Base-by-base conservation (phyloP, 2,113 vertebrate species). In the Lipotes vexillifer region DNA sequence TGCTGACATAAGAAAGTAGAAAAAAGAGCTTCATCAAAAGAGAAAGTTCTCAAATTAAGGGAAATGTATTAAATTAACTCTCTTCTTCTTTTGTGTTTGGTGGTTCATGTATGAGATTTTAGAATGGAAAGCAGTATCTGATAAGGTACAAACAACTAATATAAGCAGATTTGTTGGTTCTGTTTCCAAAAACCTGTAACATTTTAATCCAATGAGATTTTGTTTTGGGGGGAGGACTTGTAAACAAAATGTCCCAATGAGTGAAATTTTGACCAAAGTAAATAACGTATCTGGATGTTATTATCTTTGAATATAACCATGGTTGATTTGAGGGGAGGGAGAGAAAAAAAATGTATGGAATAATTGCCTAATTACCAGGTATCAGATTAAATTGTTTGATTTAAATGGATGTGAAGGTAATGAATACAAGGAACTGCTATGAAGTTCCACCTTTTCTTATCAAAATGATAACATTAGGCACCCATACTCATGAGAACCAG, bases 341-440 rank as follows among this genome's bases (percentile, higher is more conserved):
- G 29, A 49, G 85, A 29, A 72, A 91, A 63, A 63, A 80, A 85
- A n/a, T 27, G 8, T 36, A 31, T 36, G 31, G 65, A 96, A 78
- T 88, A 18, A 66, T 44, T 49, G 18, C 89, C 65, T 85, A 11
- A 44, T 55, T 96, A 74, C 59, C 1, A 6, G 20, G 15, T 86
- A 57, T 90, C 71, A 88, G n/a, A 92, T 90, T 90, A 82, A 94
- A 93, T 88, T 85, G 38, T 59, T 84, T 93, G 82, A 92, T 92
- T 93, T 88, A 59, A 92, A 36, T 91, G 86, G 36, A 80, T 86
- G 93, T 86, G 52, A 94, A 93, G n/a, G 77, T 93, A 71, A 66
- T 88, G 78, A 80, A 92, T 61, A 57, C 23, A 87, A 88, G 17
- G n/a, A 87, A 74, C n/a, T 86, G 15, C 91, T 91, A 44, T 57